phyloP scores from a whole-genome alignment of 1,140 invertebrate species.

The Dendroctonus ponderosae region DNA sequence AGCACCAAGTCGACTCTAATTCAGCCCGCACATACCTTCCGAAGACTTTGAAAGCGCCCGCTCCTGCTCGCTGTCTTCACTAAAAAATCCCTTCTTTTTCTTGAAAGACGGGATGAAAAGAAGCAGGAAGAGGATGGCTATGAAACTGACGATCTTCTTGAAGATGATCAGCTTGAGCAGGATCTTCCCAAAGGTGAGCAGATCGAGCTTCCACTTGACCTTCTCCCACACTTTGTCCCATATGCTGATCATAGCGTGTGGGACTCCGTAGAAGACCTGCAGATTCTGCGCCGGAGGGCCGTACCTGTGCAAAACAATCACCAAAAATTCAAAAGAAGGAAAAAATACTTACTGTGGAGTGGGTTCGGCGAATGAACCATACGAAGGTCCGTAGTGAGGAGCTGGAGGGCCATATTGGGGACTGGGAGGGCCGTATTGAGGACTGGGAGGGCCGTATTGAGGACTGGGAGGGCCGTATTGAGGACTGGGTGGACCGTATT shows the following conservation, averaged over 20 bases:
- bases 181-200: constrained; percentile 70
- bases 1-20: too few species aligned
- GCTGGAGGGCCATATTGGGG: constrained; percentile 26
- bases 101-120: constrained; percentile 72
- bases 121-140: constrained; percentile 69
- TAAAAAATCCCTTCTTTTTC: constrained; percentile 36
- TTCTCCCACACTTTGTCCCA: constrained; percentile 49
- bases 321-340: not conserved
- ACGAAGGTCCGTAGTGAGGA: constrained; percentile 50
- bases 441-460: constrained; percentile 17
- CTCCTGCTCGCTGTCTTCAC: constrained; percentile 29
- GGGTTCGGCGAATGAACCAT: constrained; percentile 50
- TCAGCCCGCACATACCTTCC: too few species aligned
- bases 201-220: constrained; percentile 62
- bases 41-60: constrained; percentile 8
- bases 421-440: constrained; percentile 17
- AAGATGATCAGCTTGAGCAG: constrained; percentile 71
- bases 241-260: constrained; percentile 57
- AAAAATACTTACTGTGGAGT: constrained; percentile 48
- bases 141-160: constrained; percentile 75
- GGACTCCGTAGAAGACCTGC: constrained; percentile 48
- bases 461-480: constrained; percentile 23
- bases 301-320: constrained; percentile 36
- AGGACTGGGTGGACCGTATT: constrained; percentile 16
- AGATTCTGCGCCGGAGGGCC: constrained; percentile 38